A percentile compares a stretch with the other conserved stretches of the same genome.
Conservation (phyloP, 2,113 vertebrate genomes). For the Cyrtonyx montezumae region DNA sequence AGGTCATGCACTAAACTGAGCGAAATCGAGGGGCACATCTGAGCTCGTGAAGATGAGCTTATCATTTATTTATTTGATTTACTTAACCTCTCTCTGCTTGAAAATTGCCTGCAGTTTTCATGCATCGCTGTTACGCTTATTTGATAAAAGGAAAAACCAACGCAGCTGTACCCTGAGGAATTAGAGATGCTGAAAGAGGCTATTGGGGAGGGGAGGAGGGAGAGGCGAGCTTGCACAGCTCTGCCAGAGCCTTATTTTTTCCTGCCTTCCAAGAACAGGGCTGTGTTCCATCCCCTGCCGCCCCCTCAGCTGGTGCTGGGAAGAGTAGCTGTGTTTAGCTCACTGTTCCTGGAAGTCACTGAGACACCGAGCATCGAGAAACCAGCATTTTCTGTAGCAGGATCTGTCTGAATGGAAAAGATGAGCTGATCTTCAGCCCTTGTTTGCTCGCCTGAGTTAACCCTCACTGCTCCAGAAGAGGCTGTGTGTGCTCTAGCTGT, state of each 20-base stretch:
- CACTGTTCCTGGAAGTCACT: conserved; percentile 74
- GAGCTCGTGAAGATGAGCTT: neutral
- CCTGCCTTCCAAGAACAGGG: conserved; percentile 75
- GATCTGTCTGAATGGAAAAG: conserved; percentile 61
- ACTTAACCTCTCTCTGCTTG: neutral
- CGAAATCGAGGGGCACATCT: neutral
- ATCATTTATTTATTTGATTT: conserved; percentile 20
- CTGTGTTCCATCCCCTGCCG: conserved; percentile 65
- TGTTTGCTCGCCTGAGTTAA: conserved; percentile 14
- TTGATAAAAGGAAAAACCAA: conserved; percentile 20
- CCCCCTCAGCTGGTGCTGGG: conserved; percentile 75
- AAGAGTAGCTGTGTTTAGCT: conserved; percentile 73
- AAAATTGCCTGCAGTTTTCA: neutral
- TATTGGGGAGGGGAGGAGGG: neutral
- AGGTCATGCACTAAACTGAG: conserved; percentile 18
- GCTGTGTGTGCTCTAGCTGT: neutral
- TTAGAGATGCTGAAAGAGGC: conserved; percentile 33
- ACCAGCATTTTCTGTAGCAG: conserved; percentile 40
- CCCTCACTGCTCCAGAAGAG: neutral
- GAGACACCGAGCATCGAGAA: conserved; percentile 50
- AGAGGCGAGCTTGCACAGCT: conserved; percentile 11
- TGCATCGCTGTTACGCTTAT: neutral
- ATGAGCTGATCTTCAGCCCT: conserved; percentile 43
- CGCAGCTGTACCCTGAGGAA: neutral
- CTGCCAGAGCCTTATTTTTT: conserved; percentile 69